Conservation (phyloP, 2,888 invertebrate species). For the Amphipyra berbera region DNA sequence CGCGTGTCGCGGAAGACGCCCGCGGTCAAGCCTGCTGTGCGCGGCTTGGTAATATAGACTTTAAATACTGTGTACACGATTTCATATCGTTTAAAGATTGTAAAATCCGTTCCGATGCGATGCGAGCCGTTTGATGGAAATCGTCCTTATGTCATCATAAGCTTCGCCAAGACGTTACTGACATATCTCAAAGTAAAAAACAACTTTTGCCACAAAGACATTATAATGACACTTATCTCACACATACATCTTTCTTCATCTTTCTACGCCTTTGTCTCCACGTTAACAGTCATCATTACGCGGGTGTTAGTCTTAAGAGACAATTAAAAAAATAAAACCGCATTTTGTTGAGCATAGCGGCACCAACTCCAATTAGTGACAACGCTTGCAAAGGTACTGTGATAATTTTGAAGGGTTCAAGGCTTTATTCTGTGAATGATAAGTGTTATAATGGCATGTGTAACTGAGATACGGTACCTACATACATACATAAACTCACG, state of each 20-base stretch:
- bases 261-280: constrained; percentile 2
- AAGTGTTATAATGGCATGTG: not conserved
- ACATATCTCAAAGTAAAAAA: constrained; percentile 12
- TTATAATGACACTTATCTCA: constrained; percentile 36
- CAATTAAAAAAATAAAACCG: constrained; percentile 59
- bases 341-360: constrained; percentile 34
- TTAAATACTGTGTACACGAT: too few relatives aligned
- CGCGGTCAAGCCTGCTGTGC: too few relatives aligned
- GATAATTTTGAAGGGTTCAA: not conserved
- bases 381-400: constrained; percentile 11
- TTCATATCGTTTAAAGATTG: too few relatives aligned
- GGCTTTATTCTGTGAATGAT: not conserved
- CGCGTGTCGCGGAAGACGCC: too few relatives aligned
- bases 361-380: constrained; percentile 54
- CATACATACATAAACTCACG: too few relatives aligned
- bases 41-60: too few relatives aligned
- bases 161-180: not conserved
- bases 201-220: constrained; percentile 38
- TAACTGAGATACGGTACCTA: too few relatives aligned
- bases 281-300: constrained; percentile 43
- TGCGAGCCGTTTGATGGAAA: too few relatives aligned
- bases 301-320: constrained; percentile 30
- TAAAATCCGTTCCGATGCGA: too few relatives aligned
- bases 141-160: too few relatives aligned
- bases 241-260: constrained; percentile 15